Base-by-base conservation (phyloP, 2,797 vertebrate genomes). In the Halcyon smyrnensis region DNA sequence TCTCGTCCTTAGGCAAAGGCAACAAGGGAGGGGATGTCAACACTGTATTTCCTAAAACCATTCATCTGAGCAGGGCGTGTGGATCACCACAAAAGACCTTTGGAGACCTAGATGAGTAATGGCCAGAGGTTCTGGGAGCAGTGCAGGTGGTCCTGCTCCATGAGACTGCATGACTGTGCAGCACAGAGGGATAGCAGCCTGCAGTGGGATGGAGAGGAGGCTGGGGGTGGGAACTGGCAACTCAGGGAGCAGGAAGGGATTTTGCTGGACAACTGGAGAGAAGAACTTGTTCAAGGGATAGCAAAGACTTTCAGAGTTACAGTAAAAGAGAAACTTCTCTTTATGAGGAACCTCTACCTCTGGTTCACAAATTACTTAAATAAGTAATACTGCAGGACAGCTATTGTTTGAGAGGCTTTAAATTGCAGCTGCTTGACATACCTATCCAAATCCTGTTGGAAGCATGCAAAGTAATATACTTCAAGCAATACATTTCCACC, bases 81-180 rank as follows among this genome's bases (percentile, higher is more conserved):
- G 11, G 9, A 5, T 60, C 37, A 84, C 28, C 60, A n/a, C 18
- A 2, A 43, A 69, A 62, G 30, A 39, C 7, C 28, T 64, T 73
- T 82, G 50, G 84, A 19, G 56, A 43, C 9, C 24, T 28, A 70
- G 56, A 7, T 43, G 12, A 57, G 25, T 4, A 39, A 39, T 27
- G 30, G 7, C 15, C 8, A 9, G 34, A 78, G 8, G 53, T 64
- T 70, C 60, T 85, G 68, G 19, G 32, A 11, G 43, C 45, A 62
- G 65, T 25, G 36, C 20, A 57, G 53, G 75, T 34, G 46, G 30
- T 67, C 11, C 51, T 67, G 48, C 37, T 43, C 25, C 21, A n/a
- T 0, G 8, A 56, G 6, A 53, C 15, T 24, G 20, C 16, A 28
- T 0, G 2, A 12, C 45, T 21, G 37, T 0, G 0, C 0, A 3